Conservation (phyloP, 2,888 invertebrate genomes). For the Omphaloscelis lunosa region DNA sequence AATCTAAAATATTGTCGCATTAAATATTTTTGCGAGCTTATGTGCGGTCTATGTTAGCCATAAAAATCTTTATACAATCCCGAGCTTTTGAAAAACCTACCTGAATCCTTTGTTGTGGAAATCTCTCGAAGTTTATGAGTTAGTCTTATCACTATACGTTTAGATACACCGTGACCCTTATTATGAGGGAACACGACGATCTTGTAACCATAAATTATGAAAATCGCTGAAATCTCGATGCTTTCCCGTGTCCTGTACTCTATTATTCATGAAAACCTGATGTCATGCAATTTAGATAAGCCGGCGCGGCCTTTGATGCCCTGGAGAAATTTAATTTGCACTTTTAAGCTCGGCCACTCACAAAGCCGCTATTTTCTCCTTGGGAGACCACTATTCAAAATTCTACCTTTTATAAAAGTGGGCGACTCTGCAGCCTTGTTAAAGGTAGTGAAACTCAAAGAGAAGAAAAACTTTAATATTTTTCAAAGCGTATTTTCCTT, state of each 20-base stretch:
- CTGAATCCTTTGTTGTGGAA: constrained; percentile 33
- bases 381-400: constrained; percentile 66
- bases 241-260: constrained; percentile 62
- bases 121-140: constrained; percentile 39
- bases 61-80: constrained; percentile 25
- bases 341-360: constrained; percentile 76
- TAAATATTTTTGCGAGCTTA: constrained; percentile 41
- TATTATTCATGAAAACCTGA: constrained; percentile 82
- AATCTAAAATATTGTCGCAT: constrained; percentile 36
- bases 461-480: constrained; percentile 26
- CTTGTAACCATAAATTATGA: constrained; percentile 61
- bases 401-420: constrained; percentile 54
- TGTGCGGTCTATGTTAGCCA: constrained; percentile 13
- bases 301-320: constrained; percentile 73
- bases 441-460: constrained; percentile 38
- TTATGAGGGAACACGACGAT: constrained; percentile 25
- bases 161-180: constrained; percentile 17
- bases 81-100: constrained; percentile 23
- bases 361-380: constrained; percentile 69
- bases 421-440: constrained; percentile 32
- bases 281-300: constrained; percentile 84
- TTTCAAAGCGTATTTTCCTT: constrained; percentile 20
- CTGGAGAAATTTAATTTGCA: constrained; percentile 84
- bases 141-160: constrained; percentile 21
- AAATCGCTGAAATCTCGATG: constrained; percentile 62